Base-by-base conservation (phyloP, 2,888 invertebrate species). In the Parnassius glacialis region DNA sequence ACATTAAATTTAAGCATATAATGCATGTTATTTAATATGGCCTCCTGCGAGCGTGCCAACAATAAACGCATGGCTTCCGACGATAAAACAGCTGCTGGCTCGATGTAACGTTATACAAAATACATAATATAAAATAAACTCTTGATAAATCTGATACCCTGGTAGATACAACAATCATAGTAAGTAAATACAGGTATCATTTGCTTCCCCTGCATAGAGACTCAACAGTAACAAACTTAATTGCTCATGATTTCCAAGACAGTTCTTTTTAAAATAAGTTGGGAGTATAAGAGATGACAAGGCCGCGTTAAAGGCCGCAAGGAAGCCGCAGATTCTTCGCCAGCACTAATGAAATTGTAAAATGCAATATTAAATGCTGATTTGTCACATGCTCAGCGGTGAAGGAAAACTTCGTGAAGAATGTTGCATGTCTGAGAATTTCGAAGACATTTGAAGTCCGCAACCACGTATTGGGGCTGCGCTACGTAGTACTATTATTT, bases 51-150 rank as follows among this genome's bases (percentile, higher is more conserved):
- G 76, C 74, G 73, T 78, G 79, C 78, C 78, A 79, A 74, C 78
- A 77, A 73, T 77, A 72, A 71, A 74, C 68, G 75, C 75, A 73
- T 77, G 75, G 76, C 73, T 79, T 78, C 73, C 74, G 70, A 68
- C 71, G 75, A 75, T 80, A 79, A 81, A 79, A 74, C 79, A 79
- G 75, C 80, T 76, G 78, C 74, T 68, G 52, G 52, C 68, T 66
- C 13, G 59, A 68, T 65, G 72, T 68, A 72, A 73, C 70, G 68
- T 69, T 70, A 71, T 60, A 68, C 68, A 69, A 66, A 67, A 67
- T 67, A 68, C 65, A 61, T 62, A 20, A 41, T 59, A 20, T 54
- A 63, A 45, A 50, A 61, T 58, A 58, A 54, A 54, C 59, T 62
- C 59, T 59, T 57, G 52, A 65, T 65, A 58, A 63, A 63, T 65